Evolutionary conservation across 2,888 invertebrate genomes (phyloP).

Genomic region (Erebia aethiops): DNA sequence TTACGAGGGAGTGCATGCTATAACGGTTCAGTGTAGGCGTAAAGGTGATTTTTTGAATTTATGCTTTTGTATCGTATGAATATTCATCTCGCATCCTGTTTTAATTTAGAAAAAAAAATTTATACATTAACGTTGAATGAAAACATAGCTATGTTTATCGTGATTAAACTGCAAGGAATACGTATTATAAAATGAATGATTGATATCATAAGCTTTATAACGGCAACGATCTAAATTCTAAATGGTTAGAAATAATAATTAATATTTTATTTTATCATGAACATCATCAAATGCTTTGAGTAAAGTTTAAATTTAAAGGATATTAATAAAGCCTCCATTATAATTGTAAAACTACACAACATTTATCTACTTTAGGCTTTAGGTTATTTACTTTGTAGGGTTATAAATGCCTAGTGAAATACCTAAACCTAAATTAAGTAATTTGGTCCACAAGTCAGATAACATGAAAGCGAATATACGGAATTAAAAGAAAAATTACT

Average conservation of each 20-base stretch:
- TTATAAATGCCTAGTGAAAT: too few relatives aligned
- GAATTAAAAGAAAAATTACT: slow-evolving; percentile 4
- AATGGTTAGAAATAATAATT: not conserved
- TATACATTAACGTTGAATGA: slow-evolving; percentile 1
- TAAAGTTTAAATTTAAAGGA: not conserved
- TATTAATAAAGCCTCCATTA: not conserved
- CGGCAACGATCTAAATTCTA: not conserved
- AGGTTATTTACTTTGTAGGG: not conserved
- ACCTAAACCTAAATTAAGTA: too few relatives aligned
- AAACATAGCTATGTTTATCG: not conserved
- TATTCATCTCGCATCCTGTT: slow-evolving; percentile 45
- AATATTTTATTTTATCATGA: not conserved
- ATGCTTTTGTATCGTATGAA: slow-evolving; percentile 51
- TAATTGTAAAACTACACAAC: not conserved
- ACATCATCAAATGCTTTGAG: not conserved
- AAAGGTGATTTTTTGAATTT: slow-evolving; percentile 55
- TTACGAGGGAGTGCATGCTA: slow-evolving; percentile 57
- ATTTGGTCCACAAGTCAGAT: not conserved
- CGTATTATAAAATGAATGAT: not conserved
- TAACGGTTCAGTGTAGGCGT: slow-evolving; percentile 51
- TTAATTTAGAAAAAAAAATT: slow-evolving; percentile 22
- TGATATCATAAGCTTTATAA: too few relatives aligned
- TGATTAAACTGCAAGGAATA: not conserved
- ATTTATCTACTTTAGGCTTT: not conserved
- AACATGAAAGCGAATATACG: not conserved